A percentile compares a stretch with the other conserved stretches of the same genome.
phyloP scores from a whole-genome alignment of 2,888 invertebrate genomes.

The Lithophane ornitopus region DNA sequence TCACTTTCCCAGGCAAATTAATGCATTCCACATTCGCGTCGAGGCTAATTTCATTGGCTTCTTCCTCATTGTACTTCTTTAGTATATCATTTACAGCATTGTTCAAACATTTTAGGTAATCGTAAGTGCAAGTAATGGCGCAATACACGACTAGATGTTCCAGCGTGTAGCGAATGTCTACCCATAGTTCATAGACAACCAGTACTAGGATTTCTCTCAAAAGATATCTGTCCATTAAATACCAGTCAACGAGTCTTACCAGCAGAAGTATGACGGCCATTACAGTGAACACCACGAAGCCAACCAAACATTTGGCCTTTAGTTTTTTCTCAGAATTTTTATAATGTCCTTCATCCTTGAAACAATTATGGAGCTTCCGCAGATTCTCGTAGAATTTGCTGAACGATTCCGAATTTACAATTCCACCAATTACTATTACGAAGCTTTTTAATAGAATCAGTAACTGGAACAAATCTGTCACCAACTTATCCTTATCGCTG shows the following conservation, averaged over 20 bases:
- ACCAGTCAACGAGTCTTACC: conserved; percentile 19
- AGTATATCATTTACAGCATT: conserved; percentile 32
- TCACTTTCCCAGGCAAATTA: conserved; percentile 42
- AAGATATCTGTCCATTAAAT: conserved; percentile 8
- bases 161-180: conserved; percentile 41
- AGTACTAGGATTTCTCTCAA: conserved; percentile 32
- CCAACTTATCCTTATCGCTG: conserved; percentile 27
- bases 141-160: conserved; percentile 50
- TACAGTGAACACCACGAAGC: conserved; percentile 34
- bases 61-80: conserved; percentile 30
- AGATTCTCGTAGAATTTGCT: conserved; percentile 38
- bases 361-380: conserved; percentile 27
- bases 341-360: conserved; percentile 23
- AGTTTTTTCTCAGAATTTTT: conserved; percentile 28
- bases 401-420: conserved; percentile 44
- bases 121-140: conserved; percentile 33
- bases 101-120: conserved; percentile 41
- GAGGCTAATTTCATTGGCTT: conserved; percentile 18
- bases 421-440: conserved; percentile 46
- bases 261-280: conserved; percentile 34
- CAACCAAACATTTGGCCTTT: conserved; percentile 41
- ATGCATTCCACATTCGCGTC: conserved; percentile 20
- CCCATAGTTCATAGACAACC: conserved; percentile 46
- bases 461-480: conserved; percentile 36
- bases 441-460: conserved; percentile 33